Evolutionary conservation across 2,888 invertebrate species (phyloP), one percentile per base, ranked within the genome.

Genomic region (Morpho achilles): DNA sequence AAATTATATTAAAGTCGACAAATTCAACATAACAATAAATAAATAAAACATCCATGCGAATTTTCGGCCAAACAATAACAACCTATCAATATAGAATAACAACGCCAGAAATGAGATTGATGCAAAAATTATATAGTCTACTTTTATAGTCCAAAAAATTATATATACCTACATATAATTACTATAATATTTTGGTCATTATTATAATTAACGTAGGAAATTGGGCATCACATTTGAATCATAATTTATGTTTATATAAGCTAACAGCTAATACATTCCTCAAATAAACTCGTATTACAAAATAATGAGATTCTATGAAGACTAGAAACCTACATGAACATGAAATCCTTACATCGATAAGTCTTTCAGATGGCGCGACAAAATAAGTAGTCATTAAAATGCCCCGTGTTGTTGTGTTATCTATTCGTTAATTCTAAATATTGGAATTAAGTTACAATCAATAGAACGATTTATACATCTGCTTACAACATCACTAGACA

Each of bases 311-410:
- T 84, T 84, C 77, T 80, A 87, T 89, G 89, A 89, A 84, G 80
- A 84, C 90, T 90, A 90, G 87, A 88, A 80, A 79, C 87, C 89
- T 90, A 90, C 77, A 89, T 90, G 90, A 87, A 87, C 82, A 85
- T 87, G 89, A 89, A 88, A 88, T 87, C 80, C 88, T 90, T 87
- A 89, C 81, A 85, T 80, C 81, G 78, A 88, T 88, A 88, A 90
- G 89, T 89, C 88, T 90, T 90, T 87, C 87, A 87, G 86, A 81
- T 89, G 85, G 77, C 82, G 81, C 79, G 83, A 84, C 85, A 86
- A 86, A 84, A 83, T 83, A 86, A 80, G 67, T 63, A 66, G 63
- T 64, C 84, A 77, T 78, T 76, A 84, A 89, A 89, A 89, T 89
- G 89, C 89, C 88, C 79, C 73, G 73, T 71, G 76, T 79, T 80